Base-by-base conservation (phyloP, 2,888 invertebrate species). In the Erynnis tages region DNA sequence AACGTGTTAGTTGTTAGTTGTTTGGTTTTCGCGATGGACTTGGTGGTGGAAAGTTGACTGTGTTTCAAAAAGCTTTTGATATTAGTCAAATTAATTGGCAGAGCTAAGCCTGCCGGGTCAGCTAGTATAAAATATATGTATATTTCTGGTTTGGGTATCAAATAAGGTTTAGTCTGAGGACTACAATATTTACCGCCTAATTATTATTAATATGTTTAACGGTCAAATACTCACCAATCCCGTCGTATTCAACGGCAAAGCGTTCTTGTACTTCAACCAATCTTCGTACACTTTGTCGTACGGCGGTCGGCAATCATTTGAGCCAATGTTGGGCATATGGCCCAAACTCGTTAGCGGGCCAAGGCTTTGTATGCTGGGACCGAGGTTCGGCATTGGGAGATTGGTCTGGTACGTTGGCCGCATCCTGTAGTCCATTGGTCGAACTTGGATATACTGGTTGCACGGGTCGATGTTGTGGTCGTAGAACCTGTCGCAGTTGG, bases 181-280 rank as follows among this genome's bases (percentile, higher is more conserved):
- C n/a, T n/a, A n/a, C n/a, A n/a, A n/a, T n/a, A n/a, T n/a, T n/a
- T n/a, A n/a, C n/a, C n/a, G n/a, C 6, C 21, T 6, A 21, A 21
- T 6, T 21, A 6, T 21, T 4, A 4, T 21, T 6, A 21, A 27
- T 8, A 27, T 2, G 2, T 27, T 8, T 14, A 11, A 40, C 1
- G 3, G 14, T 14, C 6, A 13, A 38, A n/a, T 13, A 84, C 88
- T 82, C 53, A 88, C 88, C 81, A 88, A 71, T 45, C 83, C 84
- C 56, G 76, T 81, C 0, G 87, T 88, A 60, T 87, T 85, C 52
- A 88, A 64, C 1, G 88, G 86, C 67, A 88, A 74, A 65, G 87
- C 82, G 50, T 88, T 87, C 50, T 88, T 89, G 68, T 89, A 79
- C 76, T 92, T 86, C 83, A 92, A 58, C 89, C 90, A 87, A 81